phyloP scores from a whole-genome alignment of 2,888 invertebrate genomes.

The Melanargia galathea region DNA sequence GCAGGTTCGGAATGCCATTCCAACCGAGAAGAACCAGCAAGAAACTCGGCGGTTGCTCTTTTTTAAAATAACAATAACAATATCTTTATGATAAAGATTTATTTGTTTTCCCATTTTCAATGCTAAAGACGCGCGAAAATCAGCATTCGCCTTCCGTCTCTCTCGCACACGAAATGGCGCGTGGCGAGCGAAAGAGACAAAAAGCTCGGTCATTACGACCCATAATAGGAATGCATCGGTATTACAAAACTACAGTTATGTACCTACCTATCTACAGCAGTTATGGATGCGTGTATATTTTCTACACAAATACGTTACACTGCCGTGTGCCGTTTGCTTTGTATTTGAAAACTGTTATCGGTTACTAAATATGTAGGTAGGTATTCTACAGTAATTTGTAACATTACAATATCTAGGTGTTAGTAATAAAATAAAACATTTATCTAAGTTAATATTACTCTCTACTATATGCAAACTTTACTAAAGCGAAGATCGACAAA shows the following conservation, averaged over 20 bases:
- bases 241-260: constrained; percentile 23
- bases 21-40: no score
- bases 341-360: constrained; percentile 6
- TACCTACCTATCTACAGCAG: constrained; percentile 10
- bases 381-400: background rate
- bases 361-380: background rate
- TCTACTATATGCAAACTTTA: background rate
- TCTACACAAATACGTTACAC: constrained; percentile 4
- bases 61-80: no score
- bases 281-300: constrained; percentile 14
- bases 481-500: constrained; percentile 28
- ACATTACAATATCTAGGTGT: background rate
- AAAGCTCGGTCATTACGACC: constrained; percentile 32
- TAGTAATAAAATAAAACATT: background rate
- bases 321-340: background rate
- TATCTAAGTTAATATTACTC: no score
- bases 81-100: background rate
- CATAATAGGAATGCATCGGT: constrained; percentile 31
- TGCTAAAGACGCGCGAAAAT: constrained; percentile 28
- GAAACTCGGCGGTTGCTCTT: no score
- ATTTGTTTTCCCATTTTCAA: constrained; percentile 17
- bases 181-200: constrained; percentile 34
- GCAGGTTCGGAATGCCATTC: no score
- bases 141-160: constrained; percentile 23
- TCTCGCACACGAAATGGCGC: constrained; percentile 30